Percentiles rank a stretch among this genome's conserved stretches.
phyloP scores from a whole-genome alignment of 2,113 vertebrate species.

The Chascanopsetta lugubris region DNA sequence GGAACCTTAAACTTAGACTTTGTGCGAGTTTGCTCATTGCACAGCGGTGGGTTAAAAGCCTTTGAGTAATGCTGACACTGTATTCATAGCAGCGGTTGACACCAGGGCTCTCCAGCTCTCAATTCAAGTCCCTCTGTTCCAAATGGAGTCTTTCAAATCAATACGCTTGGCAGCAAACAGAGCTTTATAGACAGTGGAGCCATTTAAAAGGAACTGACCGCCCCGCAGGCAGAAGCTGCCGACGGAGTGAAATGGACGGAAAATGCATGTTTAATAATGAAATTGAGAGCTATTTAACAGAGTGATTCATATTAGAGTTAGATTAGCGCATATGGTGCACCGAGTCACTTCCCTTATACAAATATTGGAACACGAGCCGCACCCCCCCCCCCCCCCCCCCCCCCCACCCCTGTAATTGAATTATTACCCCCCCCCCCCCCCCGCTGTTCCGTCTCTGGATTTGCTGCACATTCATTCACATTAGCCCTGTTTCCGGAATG shows the following conservation, averaged over 20 bases:
- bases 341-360: conserved; percentile 25
- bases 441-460: conserved; percentile 1
- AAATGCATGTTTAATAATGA: background rate
- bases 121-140: conserved; percentile 11
- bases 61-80: conserved; percentile 12
- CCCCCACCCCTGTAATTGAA: conserved; percentile 40
- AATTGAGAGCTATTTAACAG: background rate
- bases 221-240: conserved; percentile 1
- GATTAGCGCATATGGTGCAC: conserved; percentile 10
- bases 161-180: conserved; percentile 31
- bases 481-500: conserved; percentile 49
- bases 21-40: background rate
- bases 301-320: conserved; percentile 16
- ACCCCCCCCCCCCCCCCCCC: conserved; percentile 54
- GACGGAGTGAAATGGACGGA: conserved; percentile 5
- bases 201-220: conserved; percentile 20
- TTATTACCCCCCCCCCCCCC: conserved; percentile 42
- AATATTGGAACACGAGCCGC: conserved; percentile 39
- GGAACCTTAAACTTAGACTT: conserved; percentile 13
- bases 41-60: conserved; percentile 39
- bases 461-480: conserved; percentile 60
- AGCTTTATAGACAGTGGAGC: conserved; percentile 16
- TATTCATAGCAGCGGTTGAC: conserved; percentile 20
- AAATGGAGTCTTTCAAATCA: conserved; percentile 30
- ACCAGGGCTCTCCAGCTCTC: background rate